Conservation (phyloP, 2,888 invertebrate species). For the Philereme transversata region DNA sequence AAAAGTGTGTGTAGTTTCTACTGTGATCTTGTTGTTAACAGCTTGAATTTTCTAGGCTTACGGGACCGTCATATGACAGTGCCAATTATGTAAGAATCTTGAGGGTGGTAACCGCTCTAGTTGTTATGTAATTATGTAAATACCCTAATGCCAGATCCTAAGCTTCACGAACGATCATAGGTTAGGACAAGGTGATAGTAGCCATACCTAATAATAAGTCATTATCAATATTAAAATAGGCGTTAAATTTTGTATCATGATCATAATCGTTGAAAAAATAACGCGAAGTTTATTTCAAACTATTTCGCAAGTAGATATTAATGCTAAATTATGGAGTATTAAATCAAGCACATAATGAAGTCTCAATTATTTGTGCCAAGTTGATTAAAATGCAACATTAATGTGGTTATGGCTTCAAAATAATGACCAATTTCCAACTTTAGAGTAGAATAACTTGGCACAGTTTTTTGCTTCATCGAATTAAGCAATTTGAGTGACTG, state of each 20-base stretch:
- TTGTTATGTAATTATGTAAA: constrained; percentile 78
- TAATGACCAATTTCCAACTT: constrained; percentile 29
- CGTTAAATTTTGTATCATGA: constrained; percentile 38
- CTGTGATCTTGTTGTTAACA: too few species aligned
- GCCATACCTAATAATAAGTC: constrained; percentile 60
- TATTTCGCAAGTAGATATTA: neutral
- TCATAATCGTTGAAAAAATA: constrained; percentile 11
- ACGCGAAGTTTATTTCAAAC: neutral
- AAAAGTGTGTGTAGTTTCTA: too few species aligned
- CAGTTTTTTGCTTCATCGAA: constrained; percentile 27
- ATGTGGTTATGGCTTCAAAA: constrained; percentile 7
- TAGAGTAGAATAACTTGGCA: constrained; percentile 29
- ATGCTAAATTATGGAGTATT: neutral
- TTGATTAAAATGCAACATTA: constrained; percentile 7
- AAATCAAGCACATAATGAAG: neutral
- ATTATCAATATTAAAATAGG: constrained; percentile 55
- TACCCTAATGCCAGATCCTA: constrained; percentile 55
- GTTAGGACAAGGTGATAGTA: constrained; percentile 81
- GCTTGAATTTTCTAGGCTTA: too few species aligned
- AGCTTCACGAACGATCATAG: constrained; percentile 74
- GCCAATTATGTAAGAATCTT: neutral
- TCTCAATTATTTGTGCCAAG: constrained; percentile 17
- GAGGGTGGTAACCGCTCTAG: constrained; percentile 61
- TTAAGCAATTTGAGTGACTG: constrained; percentile 34
- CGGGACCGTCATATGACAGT: too few species aligned